phyloP scores from a whole-genome alignment of 2,113 vertebrate species.

The Hymenochirus boettgeri region DNA sequence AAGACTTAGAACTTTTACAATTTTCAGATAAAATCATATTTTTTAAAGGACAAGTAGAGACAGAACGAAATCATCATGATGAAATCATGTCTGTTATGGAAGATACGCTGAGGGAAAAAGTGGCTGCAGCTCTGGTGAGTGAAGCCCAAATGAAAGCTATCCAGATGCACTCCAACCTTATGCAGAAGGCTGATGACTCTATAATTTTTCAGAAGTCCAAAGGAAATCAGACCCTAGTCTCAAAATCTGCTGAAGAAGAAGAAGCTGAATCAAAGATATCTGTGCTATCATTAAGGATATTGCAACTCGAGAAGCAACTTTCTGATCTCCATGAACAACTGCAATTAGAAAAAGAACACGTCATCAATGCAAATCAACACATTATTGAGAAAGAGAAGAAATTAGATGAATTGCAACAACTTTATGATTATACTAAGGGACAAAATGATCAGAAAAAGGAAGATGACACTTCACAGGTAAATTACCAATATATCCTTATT shows the following conservation, averaged over 20 bases:
- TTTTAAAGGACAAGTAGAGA: slow-evolving; percentile 59
- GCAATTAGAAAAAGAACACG: slow-evolving; percentile 73
- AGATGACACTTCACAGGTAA: slow-evolving; percentile 15
- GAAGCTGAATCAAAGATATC: slow-evolving; percentile 54
- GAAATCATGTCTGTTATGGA: slow-evolving; percentile 67
- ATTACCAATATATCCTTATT: neutral
- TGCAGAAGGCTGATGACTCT: slow-evolving; percentile 22
- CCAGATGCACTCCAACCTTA: slow-evolving; percentile 57
- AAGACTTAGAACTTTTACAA: slow-evolving; percentile 66
- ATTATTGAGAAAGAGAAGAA: slow-evolving; percentile 72
- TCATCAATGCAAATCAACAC: slow-evolving; percentile 71
- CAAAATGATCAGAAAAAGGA: slow-evolving; percentile 42
- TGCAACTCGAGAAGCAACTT: slow-evolving; percentile 72
- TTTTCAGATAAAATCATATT: slow-evolving; percentile 63
- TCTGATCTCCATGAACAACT: slow-evolving; percentile 64
- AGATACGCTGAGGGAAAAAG: slow-evolving; percentile 71
- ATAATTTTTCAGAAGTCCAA: slow-evolving; percentile 31
- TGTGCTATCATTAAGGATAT: slow-evolving; percentile 67
- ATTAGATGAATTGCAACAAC: slow-evolving; percentile 66
- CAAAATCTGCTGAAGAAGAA: slow-evolving; percentile 32
- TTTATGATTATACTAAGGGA: slow-evolving; percentile 62
- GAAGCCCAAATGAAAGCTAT: slow-evolving; percentile 76
- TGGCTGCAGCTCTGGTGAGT: slow-evolving; percentile 70
- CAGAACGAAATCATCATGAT: slow-evolving; percentile 59
- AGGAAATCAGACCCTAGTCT: slow-evolving; percentile 16